These are phyloP conservation scores for Atta colombica DNA, from an alignment of 1,140 invertebrate genomes.

Conservation along the genomic window DNA sequence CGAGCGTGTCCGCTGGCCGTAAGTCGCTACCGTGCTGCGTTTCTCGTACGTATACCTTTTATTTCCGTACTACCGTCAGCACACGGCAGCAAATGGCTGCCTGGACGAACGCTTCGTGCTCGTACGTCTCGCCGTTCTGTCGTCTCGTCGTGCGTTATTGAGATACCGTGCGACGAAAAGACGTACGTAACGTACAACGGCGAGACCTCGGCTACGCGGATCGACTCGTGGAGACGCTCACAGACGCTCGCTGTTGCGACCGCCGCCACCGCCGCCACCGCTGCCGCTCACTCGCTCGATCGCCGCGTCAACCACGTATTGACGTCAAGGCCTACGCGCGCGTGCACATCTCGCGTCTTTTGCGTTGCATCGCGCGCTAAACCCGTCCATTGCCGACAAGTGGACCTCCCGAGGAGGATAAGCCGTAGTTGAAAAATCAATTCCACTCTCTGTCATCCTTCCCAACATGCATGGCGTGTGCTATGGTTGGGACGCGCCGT, in stretches of 20 bases:
- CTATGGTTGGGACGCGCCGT: slow-evolving; percentile 5
- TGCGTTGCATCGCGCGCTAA: neutral
- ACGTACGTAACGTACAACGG: slow-evolving; percentile 23
- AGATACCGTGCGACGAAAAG: slow-evolving; percentile 27
- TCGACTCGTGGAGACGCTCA: slow-evolving; percentile 15
- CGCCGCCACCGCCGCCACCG: neutral
- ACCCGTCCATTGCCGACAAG: neutral
- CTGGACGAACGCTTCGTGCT: slow-evolving; percentile 76
- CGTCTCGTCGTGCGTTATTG: slow-evolving; percentile 43
- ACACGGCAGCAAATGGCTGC: slow-evolving; percentile 84
- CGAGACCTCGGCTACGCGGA: neutral
- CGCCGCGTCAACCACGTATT: slow-evolving; percentile 27
- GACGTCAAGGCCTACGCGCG: slow-evolving; percentile 35
- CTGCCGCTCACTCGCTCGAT: slow-evolving; percentile 20
- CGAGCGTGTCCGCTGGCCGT: slow-evolving; percentile 69
- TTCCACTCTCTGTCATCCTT: slow-evolving; percentile 17
- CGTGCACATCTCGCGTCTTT: neutral
- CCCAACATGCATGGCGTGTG: slow-evolving; percentile 20
- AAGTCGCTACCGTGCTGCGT: slow-evolving; percentile 76
- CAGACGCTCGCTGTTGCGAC: slow-evolving; percentile 13
- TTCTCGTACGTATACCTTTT: slow-evolving; percentile 78
- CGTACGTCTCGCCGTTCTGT: slow-evolving; percentile 42
- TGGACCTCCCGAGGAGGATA: neutral
- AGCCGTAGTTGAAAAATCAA: slow-evolving; percentile 6
- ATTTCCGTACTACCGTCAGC: slow-evolving; percentile 82